A percentile compares a stretch with the other conserved stretches of the same genome.
phyloP scores from a whole-genome alignment of 2,113 vertebrate species.

The Plecotus auritus region DNA sequence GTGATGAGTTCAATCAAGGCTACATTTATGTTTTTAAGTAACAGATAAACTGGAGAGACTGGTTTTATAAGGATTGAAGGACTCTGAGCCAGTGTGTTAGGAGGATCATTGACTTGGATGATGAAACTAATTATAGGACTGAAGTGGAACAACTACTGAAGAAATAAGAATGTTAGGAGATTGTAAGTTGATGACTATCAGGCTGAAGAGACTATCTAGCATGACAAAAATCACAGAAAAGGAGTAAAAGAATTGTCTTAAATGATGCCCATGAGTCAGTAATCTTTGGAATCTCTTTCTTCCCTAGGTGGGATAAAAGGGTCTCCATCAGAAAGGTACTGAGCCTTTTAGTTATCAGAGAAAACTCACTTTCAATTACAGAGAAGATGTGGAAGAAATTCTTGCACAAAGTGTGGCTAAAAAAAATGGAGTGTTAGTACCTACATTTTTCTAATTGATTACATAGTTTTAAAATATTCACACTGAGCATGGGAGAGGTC shows the following conservation, averaged over 20 bases:
- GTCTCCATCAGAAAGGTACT: not conserved
- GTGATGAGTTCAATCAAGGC: not conserved
- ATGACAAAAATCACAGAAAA: not conserved
- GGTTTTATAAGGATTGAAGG: not conserved
- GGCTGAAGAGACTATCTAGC: not conserved
- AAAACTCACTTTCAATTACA: not conserved
- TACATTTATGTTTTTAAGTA: not conserved
- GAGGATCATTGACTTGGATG: not conserved
- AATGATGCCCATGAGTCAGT: not conserved
- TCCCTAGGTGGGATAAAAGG: not conserved
- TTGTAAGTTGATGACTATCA: not conserved
- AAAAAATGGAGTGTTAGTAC: not conserved
- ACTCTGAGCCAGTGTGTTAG: not conserved
- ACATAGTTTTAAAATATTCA: not conserved
- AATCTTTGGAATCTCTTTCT: not conserved
- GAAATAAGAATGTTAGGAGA: not conserved
- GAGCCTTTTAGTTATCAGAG: not conserved
- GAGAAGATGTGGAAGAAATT: not conserved
- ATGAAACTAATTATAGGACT: not conserved
- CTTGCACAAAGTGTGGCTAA: not conserved
- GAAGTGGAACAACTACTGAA: not conserved
- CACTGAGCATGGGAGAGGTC: not conserved
- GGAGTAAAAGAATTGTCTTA: not conserved
- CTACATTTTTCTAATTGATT: not conserved
- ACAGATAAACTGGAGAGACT: not conserved